Evolutionary conservation across 2,797 vertebrate genomes (phyloP), one percentile per base, ranked within the genome.

Genomic region (Luscinia megarhynchos): DNA sequence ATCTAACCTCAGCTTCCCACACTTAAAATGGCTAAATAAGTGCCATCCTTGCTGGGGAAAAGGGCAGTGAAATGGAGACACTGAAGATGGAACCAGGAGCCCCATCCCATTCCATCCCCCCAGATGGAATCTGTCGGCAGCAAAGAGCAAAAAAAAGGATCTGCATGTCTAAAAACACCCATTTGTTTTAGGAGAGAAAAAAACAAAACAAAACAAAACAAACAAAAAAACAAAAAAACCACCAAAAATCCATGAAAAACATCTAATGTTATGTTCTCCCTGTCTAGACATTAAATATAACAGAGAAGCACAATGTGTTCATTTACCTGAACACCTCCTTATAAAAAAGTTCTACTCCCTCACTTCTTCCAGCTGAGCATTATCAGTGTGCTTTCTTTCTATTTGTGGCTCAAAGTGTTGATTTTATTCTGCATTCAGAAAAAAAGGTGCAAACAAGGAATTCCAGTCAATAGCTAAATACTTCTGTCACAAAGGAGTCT

Each of bases 171-270:
- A 78, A 84, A 88, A 4, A 57, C 10, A 78, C 6, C 11, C 73
- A 11, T 32, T 57, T 14, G 9, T 50, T 91, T 93, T 87, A 40
- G 48, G 24, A 75, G 32, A 34, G 17, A 4, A 9, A 68, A 58
- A 82, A 63, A 57, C 15, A 41, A 41, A 6, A 41, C 12, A 40
- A 36, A 5, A 32, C 29, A 0, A 3, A 4, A 46, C n/a, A 23
- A 15, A 6, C 13, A 0, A 4, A 4, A 46, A 46, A 41, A 38
- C 26, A 24, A 0, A 4, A 4, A 46, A 46, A 11, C 38, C 38
- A 38, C 38, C 38, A 38, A 38, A 38, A 46, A 46, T 20, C 19
- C 4, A 40, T n/a, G 2, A 45, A 84, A 63, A 51, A 11, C 5
- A 3, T 22, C 21, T 76, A 46, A 11, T 63, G 11, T 7, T 80